Percentiles rank a stretch among this genome's conserved stretches.
Evolutionary conservation across 2,888 invertebrate species (phyloP).

Genomic region (Tryphoninae sp.): DNA sequence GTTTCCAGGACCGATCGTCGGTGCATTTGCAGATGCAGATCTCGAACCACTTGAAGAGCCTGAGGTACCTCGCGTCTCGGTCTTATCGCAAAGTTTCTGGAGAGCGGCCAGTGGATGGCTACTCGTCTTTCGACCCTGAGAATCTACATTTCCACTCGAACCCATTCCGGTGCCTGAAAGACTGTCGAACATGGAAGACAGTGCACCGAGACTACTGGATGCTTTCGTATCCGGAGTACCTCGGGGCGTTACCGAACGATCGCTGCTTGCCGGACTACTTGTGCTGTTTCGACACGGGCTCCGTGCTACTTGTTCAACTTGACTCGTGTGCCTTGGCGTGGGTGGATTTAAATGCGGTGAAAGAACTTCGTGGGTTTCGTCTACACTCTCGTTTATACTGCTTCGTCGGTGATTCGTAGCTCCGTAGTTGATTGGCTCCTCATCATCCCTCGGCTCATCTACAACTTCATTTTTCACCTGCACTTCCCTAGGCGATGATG

Average conservation of each 20-base stretch:
- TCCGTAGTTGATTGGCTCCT: conserved; percentile 73
- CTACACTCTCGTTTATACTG: conserved; percentile 76
- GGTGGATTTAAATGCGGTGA: conserved; percentile 79
- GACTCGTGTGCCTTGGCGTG: conserved; percentile 83
- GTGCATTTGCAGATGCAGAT: conserved; percentile 78
- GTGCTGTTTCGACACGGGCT: conserved; percentile 86
- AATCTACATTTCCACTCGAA: conserved; percentile 80
- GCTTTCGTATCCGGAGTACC: conserved; percentile 85
- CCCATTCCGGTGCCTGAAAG: conserved; percentile 85
- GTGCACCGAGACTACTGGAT: conserved; percentile 88
- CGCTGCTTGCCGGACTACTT: conserved; percentile 89
- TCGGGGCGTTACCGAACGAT: conserved; percentile 89
- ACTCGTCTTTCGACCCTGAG: conserved; percentile 86
- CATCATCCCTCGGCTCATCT: conserved; percentile 83
- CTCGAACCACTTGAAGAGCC: conserved; percentile 78
- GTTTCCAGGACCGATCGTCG: conserved; percentile 81
- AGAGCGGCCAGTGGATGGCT: conserved; percentile 96
- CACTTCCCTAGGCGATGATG: conserved; percentile 81
- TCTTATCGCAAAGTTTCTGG: conserved; percentile 97
- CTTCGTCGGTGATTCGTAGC: conserved; percentile 73
- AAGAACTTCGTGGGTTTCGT: conserved; percentile 78
- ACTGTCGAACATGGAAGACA: conserved; percentile 95
- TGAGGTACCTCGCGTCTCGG: conserved; percentile 88
- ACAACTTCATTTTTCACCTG: conserved; percentile 86
- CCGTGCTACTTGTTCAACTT: conserved; percentile 78